Conservation (phyloP, 2,113 vertebrate species). For the Pycnonotus jocosus region DNA sequence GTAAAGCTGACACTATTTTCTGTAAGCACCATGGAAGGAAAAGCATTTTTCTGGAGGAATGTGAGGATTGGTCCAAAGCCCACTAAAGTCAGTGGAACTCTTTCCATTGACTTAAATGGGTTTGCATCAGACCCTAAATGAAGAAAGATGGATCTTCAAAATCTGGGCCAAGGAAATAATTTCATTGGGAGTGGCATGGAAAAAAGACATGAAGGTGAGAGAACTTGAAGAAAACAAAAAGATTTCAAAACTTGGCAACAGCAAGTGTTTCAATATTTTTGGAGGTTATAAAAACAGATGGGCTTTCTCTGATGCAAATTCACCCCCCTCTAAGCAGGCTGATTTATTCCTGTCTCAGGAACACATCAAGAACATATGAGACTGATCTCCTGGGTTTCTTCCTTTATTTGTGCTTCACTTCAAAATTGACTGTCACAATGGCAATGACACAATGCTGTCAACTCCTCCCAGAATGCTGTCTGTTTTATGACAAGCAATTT, state of each 20-base stretch:
- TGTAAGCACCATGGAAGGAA: not conserved
- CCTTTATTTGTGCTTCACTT: not conserved
- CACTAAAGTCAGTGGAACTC: not conserved
- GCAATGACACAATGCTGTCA: slow-evolving; percentile 33
- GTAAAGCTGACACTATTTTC: not conserved
- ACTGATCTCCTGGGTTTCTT: not conserved
- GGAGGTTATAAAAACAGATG: not conserved
- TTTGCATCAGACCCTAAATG: not conserved
- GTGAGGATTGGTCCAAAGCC: not conserved
- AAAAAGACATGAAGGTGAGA: slow-evolving; percentile 29
- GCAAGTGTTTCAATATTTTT: not conserved
- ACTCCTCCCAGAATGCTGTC: slow-evolving; percentile 3
- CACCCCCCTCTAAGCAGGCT: not conserved
- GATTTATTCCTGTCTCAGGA: not conserved
- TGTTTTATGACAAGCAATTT: slow-evolving; percentile 51
- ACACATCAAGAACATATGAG: not conserved
- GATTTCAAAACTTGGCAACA: not conserved
- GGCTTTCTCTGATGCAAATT: not conserved
- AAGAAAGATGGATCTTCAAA: not conserved
- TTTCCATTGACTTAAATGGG: slow-evolving; percentile 26
- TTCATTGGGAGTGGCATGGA: slow-evolving; percentile 6
- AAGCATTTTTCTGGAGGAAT: not conserved
- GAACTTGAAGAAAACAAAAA: slow-evolving; percentile 5
- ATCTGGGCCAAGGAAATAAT: not conserved
- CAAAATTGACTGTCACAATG: slow-evolving; percentile 37